phyloP scores from a whole-genome alignment of 2,888 invertebrate species.

The Pachycephus smyrnensis region DNA sequence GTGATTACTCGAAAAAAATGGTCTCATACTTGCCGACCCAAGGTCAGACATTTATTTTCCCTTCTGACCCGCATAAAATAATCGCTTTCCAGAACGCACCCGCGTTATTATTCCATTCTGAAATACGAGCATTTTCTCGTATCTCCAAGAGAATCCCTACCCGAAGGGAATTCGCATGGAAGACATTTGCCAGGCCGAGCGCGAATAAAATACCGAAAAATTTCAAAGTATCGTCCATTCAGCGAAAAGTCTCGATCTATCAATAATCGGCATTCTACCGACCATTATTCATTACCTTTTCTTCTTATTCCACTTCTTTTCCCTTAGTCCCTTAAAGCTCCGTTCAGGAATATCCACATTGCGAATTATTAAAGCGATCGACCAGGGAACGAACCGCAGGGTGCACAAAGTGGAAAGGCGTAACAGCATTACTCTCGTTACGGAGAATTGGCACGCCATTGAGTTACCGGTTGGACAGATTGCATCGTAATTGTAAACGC shows the following conservation, averaged over 20 bases:
- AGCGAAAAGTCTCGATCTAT: too few relatives aligned
- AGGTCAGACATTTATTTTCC: not conserved
- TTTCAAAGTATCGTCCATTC: not conserved
- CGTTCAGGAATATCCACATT: not conserved
- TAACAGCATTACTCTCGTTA: not conserved
- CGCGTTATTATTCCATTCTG: not conserved
- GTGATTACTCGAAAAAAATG: not conserved
- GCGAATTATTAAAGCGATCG: not conserved
- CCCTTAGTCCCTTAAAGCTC: not conserved
- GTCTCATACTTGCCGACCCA: not conserved
- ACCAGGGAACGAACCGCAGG: not conserved
- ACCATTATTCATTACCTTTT: not conserved
- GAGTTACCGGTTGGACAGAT: conserved; percentile 35
- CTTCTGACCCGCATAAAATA: not conserved
- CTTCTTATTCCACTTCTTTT: not conserved
- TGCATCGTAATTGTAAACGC: conserved; percentile 39
- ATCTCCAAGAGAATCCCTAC: not conserved
- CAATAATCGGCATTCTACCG: not conserved
- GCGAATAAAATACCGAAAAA: not conserved
- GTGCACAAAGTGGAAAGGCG: not conserved
- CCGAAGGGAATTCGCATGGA: not conserved
- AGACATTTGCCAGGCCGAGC: not conserved
- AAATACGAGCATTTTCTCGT: not conserved
- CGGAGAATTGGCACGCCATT: conserved; percentile 17
- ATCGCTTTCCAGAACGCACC: not conserved